These are phyloP conservation scores for Pelecanus crispus DNA, from an alignment of 2,113 vertebrate species.

Conservation along the genomic window DNA sequence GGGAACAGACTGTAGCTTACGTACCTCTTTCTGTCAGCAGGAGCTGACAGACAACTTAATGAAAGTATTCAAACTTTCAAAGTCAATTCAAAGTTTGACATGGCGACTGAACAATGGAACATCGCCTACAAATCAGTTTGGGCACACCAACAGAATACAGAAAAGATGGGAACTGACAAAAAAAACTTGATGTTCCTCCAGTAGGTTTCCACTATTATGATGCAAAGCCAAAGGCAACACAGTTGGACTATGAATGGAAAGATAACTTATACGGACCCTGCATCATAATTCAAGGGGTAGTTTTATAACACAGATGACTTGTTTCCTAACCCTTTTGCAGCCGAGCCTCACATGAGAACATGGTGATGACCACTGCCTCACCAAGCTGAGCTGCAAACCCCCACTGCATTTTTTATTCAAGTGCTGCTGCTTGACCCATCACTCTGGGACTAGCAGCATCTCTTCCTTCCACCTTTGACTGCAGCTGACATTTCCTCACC, in stretches of 20 bases:
- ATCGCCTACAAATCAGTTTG: background rate
- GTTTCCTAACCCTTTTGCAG: background rate
- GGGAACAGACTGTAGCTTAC: background rate
- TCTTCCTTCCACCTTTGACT: background rate
- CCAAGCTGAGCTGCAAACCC: background rate
- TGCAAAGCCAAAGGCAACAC: background rate
- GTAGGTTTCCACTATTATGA: background rate
- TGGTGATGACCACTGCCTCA: background rate
- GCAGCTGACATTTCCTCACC: background rate
- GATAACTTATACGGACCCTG: background rate
- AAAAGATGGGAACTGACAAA: background rate
- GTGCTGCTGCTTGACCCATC: background rate
- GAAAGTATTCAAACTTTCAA: background rate
- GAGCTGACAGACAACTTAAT: background rate
- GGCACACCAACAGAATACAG: background rate
- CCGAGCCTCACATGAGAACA: background rate
- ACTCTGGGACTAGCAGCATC: background rate
- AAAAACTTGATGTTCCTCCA: constrained; percentile 19
- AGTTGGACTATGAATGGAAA: background rate
- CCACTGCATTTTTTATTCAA: background rate
- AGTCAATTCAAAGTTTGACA: background rate
- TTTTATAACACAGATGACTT: background rate
- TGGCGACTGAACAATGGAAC: background rate
- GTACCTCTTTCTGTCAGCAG: background rate
- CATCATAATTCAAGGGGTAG: background rate